Evolutionary conservation across 2,113 vertebrate species (phyloP).

Genomic region (Triplophysa dalaica): DNA sequence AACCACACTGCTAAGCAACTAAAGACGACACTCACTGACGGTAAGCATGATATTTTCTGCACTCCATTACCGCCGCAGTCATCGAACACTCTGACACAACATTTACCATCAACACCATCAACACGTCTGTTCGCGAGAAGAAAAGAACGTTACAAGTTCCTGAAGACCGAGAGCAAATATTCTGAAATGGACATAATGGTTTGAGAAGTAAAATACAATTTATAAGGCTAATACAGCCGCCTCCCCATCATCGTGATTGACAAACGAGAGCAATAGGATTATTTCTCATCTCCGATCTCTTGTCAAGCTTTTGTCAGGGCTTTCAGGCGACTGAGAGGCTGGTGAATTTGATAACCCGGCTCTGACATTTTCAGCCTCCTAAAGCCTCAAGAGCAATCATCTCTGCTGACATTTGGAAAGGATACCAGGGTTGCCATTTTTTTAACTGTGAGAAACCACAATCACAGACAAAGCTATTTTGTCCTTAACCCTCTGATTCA

Average conservation of each 20-base stretch:
- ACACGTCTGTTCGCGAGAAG: constrained; percentile 10
- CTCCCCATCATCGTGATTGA: constrained; percentile 51
- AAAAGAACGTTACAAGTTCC: constrained; percentile 21
- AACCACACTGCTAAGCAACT: constrained; percentile 17
- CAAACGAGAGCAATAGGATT: constrained; percentile 55
- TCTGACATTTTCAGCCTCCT: constrained; percentile 57
- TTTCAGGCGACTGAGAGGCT: constrained; percentile 45
- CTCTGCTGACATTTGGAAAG: constrained; percentile 58
- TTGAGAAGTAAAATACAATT: constrained; percentile 38
- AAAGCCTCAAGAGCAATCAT: constrained; percentile 54
- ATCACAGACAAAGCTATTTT: constrained; percentile 54
- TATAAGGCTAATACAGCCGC: constrained; percentile 45
- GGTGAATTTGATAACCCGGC: constrained; percentile 52
- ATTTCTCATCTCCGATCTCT: constrained; percentile 54
- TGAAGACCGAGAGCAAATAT: constrained; percentile 10
- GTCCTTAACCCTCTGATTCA: constrained; percentile 50
- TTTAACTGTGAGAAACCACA: constrained; percentile 47
- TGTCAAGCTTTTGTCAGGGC: constrained; percentile 59
- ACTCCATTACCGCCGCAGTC: constrained; percentile 2
- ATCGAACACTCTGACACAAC: not conserved
- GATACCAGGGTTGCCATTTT: constrained; percentile 56
- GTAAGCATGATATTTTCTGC: not conserved
- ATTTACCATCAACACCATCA: constrained; percentile 3
- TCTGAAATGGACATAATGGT: constrained; percentile 44
- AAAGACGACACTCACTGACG: not conserved